These are phyloP conservation scores for Asbolus verrucosus DNA, from an alignment of 1,140 invertebrate genomes.

Conservation along the genomic window DNA sequence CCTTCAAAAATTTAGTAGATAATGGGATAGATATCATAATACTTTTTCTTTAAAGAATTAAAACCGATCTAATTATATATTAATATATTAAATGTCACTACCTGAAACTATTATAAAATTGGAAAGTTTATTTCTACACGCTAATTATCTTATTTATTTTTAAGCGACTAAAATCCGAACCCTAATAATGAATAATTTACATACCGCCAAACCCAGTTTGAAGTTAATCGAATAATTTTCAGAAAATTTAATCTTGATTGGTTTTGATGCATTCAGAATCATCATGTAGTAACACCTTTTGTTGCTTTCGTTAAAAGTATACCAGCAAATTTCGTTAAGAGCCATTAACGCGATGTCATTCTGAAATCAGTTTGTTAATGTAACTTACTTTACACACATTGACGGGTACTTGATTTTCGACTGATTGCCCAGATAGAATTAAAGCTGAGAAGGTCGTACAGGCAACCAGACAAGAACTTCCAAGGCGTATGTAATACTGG, in stretches of 20 bases:
- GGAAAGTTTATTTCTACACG: no score
- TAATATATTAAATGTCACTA: no score
- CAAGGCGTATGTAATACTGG: background rate
- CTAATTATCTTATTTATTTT: no score
- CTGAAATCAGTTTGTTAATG: background rate
- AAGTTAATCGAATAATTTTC: slow-evolving; percentile 15
- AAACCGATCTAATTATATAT: no score
- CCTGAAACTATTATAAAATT: no score
- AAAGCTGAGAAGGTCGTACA: background rate
- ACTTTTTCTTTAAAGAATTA: no score
- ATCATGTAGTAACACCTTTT: slow-evolving; percentile 3
- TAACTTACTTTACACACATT: background rate
- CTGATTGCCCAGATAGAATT: slow-evolving; percentile 1
- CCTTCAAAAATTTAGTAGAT: no score
- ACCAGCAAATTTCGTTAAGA: background rate
- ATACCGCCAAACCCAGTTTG: background rate
- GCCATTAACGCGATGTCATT: background rate
- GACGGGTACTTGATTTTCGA: background rate
- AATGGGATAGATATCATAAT: no score
- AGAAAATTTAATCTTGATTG: slow-evolving; percentile 19
- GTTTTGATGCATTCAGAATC: background rate
- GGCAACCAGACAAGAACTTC: background rate
- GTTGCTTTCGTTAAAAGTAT: slow-evolving; percentile 1
- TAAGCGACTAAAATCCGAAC: no score
- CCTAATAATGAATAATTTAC: no score